Evolutionary conservation across 92 coral and sea anemone species (phyloP).

Genomic region (Zoanthus gigantus): DNA sequence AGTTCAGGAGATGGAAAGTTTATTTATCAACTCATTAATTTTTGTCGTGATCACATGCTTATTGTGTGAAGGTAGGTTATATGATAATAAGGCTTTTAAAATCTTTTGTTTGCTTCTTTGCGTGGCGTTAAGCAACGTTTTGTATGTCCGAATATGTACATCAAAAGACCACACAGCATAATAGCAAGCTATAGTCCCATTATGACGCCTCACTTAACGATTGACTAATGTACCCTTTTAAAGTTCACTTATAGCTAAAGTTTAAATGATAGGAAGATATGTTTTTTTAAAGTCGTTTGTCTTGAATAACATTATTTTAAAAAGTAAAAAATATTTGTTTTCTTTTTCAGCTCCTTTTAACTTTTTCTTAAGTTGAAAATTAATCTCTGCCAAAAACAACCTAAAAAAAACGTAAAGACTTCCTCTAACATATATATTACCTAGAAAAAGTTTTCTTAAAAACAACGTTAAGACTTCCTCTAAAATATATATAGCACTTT

Average conservation of each 20-base stretch:
- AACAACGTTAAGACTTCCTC: no score
- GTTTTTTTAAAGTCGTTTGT: no score
- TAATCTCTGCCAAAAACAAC: not conserved
- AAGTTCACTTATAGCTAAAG: not conserved
- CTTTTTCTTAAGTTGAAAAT: not conserved
- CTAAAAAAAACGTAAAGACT: no score
- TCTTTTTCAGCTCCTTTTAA: not conserved
- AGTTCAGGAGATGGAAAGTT: not conserved
- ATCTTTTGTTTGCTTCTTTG: not conserved
- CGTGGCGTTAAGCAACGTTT: not conserved
- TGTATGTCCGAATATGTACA: conserved; percentile 26
- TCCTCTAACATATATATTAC: no score
- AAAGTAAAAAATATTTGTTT: no score
- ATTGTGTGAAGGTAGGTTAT: conserved; percentile 4
- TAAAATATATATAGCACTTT: no score
- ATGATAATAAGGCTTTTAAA: not conserved
- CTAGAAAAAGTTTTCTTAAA: no score
- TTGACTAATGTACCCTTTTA: no score
- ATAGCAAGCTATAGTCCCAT: not conserved
- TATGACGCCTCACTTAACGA: not conserved
- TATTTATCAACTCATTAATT: not conserved
- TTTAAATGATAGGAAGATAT: not conserved
- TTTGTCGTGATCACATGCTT: not conserved
- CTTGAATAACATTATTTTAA: no score
- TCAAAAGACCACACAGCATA: not conserved